Evolutionary conservation across 1,140 invertebrate genomes (phyloP).

Genomic region (Tetramorium simillimum): DNA sequence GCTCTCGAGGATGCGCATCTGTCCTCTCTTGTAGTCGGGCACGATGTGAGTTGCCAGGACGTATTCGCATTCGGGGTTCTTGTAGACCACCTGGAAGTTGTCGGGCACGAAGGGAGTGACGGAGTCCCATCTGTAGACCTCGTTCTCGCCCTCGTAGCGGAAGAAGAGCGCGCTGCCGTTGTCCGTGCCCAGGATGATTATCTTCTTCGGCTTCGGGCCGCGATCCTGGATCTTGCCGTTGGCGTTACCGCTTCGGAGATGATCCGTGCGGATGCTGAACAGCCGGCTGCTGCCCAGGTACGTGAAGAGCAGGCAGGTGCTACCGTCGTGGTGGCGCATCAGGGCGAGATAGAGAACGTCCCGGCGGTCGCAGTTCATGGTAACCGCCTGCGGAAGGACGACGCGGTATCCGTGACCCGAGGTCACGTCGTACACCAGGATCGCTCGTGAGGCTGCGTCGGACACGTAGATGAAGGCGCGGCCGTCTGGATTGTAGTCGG

Average conservation of each 20-base stretch:
- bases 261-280: slow-evolving; percentile 86
- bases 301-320: slow-evolving; percentile 86
- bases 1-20: slow-evolving; percentile 87
- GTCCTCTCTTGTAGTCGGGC: slow-evolving; percentile 85
- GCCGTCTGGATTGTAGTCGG: slow-evolving; percentile 86
- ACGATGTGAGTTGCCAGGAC: slow-evolving; percentile 86
- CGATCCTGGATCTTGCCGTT: slow-evolving; percentile 86
- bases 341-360: slow-evolving; percentile 88
- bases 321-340: slow-evolving; percentile 84
- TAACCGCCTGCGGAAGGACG: slow-evolving; percentile 86
- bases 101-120: slow-evolving; percentile 70
- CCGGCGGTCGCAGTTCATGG: slow-evolving; percentile 78
- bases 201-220: slow-evolving; percentile 85
- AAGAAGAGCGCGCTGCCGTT: slow-evolving; percentile 87
- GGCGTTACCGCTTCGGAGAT: slow-evolving; percentile 85
- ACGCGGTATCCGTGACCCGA: slow-evolving; percentile 87
- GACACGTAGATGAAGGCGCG: slow-evolving; percentile 87
- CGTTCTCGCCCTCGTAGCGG: slow-evolving; percentile 84
- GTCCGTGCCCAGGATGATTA: slow-evolving; percentile 88
- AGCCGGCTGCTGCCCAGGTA: slow-evolving; percentile 86
- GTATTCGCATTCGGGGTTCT: slow-evolving; percentile 82
- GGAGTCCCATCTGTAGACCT: slow-evolving; percentile 85
- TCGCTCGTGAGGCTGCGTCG: slow-evolving; percentile 87
- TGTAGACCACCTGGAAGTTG: slow-evolving; percentile 86
- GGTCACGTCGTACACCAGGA: slow-evolving; percentile 88